phyloP scores from a whole-genome alignment of 2,797 vertebrate genomes.

The Sparidentex hasta region DNA sequence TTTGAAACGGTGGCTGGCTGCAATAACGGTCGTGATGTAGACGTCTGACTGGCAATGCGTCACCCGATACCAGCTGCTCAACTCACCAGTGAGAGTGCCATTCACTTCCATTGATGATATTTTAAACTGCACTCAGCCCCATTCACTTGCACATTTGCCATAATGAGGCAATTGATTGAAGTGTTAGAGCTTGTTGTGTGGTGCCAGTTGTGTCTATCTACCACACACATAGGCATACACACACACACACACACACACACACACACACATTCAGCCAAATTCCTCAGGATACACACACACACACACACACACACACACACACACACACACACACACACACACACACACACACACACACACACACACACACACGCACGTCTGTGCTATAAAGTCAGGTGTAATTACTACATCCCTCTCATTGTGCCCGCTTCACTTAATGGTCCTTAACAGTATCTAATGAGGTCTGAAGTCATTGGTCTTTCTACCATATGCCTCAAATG shows the following conservation, averaged over 20 bases:
- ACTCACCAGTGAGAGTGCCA: slow-evolving; percentile 21
- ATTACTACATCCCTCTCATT: slow-evolving; percentile 31
- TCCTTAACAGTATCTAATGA: slow-evolving; percentile 46
- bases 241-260: slow-evolving; percentile 20
- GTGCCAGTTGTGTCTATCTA: background rate
- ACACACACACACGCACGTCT: background rate
- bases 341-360: slow-evolving; percentile 21
- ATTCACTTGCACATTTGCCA: slow-evolving; percentile 50
- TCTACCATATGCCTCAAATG: slow-evolving; percentile 50
- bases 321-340: slow-evolving; percentile 17
- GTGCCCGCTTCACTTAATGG: slow-evolving; percentile 36
- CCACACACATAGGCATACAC: slow-evolving; percentile 11
- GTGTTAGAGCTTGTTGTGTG: slow-evolving; percentile 30
- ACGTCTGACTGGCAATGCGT: slow-evolving; percentile 30
- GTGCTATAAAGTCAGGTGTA: slow-evolving; percentile 32
- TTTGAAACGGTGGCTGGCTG: slow-evolving; percentile 25
- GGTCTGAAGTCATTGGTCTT: slow-evolving; percentile 54
- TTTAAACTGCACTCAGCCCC: slow-evolving; percentile 40
- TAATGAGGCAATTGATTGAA: slow-evolving; percentile 38
- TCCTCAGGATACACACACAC: slow-evolving; percentile 24
- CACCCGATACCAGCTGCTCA: slow-evolving; percentile 46
- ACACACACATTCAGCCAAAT: slow-evolving; percentile 19
- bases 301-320: slow-evolving; percentile 4
- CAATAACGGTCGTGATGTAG: slow-evolving; percentile 19
- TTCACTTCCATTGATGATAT: slow-evolving; percentile 27